A percentile compares a stretch with the other conserved stretches of the same genome.
phyloP scores from a whole-genome alignment of 1,140 invertebrate species.

The Hestina assimilis region DNA sequence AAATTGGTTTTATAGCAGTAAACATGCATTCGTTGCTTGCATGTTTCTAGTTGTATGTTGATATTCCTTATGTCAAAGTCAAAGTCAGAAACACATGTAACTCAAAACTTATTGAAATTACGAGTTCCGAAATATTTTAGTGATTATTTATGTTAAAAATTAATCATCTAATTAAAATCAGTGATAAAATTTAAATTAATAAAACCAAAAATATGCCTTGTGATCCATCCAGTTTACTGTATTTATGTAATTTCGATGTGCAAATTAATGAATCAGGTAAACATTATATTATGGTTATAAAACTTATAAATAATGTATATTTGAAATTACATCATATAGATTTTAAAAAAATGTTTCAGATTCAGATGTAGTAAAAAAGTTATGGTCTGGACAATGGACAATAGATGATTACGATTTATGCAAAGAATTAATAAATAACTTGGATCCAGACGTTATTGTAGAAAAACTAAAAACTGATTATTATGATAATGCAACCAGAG shows the following conservation, averaged over 20 bases:
- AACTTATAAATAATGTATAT: background rate
- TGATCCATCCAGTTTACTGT: slow-evolving; percentile 22
- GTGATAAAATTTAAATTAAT: background rate
- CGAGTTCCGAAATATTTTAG: too few relatives aligned
- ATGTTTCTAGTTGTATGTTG: background rate
- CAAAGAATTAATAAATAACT: slow-evolving; percentile 40
- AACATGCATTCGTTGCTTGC: too few relatives aligned
- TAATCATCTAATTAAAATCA: background rate
- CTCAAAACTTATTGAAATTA: too few relatives aligned
- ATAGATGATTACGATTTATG: slow-evolving; percentile 44
- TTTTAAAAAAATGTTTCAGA: slow-evolving; percentile 8
- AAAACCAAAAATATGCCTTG: slow-evolving; percentile 12
- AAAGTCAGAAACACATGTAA: slow-evolving; percentile 5
- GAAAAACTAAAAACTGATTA: slow-evolving; percentile 40
- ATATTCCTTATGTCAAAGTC: background rate
- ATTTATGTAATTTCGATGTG: slow-evolving; percentile 65
- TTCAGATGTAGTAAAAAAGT: slow-evolving; percentile 34
- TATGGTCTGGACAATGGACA: slow-evolving; percentile 57
- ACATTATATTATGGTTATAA: slow-evolving; percentile 10
- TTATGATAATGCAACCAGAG: slow-evolving; percentile 27
- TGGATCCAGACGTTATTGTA: slow-evolving; percentile 36
- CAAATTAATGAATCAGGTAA: slow-evolving; percentile 43
- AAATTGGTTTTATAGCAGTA: too few relatives aligned
- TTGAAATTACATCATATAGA: background rate
- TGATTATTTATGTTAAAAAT: too few relatives aligned